Evolutionary conservation across 2,113 vertebrate species (phyloP).

Genomic region (Zosterops lateralis): DNA sequence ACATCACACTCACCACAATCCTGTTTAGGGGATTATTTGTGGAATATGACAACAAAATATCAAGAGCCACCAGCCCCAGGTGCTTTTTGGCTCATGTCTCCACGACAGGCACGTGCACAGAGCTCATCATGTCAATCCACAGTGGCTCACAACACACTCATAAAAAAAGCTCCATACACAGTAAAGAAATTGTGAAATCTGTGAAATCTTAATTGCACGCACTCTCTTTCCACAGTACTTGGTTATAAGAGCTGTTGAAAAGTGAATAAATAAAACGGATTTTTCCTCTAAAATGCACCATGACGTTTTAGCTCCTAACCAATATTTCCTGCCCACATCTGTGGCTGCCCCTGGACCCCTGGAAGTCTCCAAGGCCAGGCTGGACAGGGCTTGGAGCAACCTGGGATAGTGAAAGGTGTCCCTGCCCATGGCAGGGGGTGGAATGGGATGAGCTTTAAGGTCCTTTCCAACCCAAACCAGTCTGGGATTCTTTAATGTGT

Average conservation of each 20-base stretch:
- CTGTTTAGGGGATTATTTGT: not conserved
- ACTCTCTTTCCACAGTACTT: not conserved
- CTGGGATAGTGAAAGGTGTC: not conserved
- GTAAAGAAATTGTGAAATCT: not conserved
- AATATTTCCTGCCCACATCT: not conserved
- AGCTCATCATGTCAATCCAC: not conserved
- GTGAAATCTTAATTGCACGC: not conserved
- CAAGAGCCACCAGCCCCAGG: not conserved
- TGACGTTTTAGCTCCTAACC: not conserved
- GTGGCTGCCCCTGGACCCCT: not conserved
- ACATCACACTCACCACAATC: not conserved
- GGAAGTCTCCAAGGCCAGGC: not conserved
- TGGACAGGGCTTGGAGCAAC: fast-evolving
- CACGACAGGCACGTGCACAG: fast-evolving
- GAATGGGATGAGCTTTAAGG: not conserved
- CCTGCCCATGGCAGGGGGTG: not conserved
- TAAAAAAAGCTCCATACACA: not conserved
- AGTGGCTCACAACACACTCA: not conserved
- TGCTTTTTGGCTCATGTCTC: not conserved
- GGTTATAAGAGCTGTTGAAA: not conserved
- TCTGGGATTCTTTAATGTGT: not conserved
- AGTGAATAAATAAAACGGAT: not conserved
- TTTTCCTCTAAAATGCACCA: not conserved
- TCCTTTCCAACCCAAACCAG: not conserved
- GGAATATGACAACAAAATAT: not conserved